Percentiles rank a stretch among this genome's conserved stretches.
phyloP scores from a whole-genome alignment of 2,797 vertebrate species.

The Acrossocheilus fasciatus region DNA sequence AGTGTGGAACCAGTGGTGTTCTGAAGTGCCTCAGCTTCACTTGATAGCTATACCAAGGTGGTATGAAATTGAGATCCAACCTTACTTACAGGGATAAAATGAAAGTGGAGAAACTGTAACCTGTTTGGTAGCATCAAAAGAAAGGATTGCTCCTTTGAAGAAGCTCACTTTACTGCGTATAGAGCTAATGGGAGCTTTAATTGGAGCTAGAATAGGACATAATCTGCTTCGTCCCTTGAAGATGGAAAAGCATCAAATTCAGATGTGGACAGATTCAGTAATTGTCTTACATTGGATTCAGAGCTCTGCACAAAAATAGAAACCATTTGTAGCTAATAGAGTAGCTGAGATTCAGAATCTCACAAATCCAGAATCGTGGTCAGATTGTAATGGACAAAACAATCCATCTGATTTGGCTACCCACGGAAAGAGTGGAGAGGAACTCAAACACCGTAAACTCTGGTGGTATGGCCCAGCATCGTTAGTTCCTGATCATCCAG shows the following conservation, averaged over 20 bases:
- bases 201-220: background rate
- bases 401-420: background rate
- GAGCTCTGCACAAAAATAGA: background rate
- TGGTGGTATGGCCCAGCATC: background rate
- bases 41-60: constrained; percentile 42
- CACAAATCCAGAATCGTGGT: background rate
- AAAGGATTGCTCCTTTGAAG: background rate
- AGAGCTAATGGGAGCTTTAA: background rate
- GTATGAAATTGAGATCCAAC: constrained; percentile 26
- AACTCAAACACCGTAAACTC: background rate
- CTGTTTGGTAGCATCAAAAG: background rate
- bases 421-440: background rate
- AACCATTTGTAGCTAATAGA: background rate
- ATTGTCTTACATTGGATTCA: background rate
- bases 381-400: background rate
- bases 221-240: background rate
- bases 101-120: background rate
- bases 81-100: background rate
- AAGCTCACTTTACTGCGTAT: background rate
- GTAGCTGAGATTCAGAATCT: background rate
- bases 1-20: constrained; percentile 57
- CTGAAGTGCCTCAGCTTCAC: constrained; percentile 39
- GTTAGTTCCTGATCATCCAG: background rate
- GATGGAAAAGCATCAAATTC: background rate
- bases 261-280: background rate